Evolutionary conservation across 2,888 invertebrate genomes (phyloP).

Genomic region (Mantis religiosa): DNA sequence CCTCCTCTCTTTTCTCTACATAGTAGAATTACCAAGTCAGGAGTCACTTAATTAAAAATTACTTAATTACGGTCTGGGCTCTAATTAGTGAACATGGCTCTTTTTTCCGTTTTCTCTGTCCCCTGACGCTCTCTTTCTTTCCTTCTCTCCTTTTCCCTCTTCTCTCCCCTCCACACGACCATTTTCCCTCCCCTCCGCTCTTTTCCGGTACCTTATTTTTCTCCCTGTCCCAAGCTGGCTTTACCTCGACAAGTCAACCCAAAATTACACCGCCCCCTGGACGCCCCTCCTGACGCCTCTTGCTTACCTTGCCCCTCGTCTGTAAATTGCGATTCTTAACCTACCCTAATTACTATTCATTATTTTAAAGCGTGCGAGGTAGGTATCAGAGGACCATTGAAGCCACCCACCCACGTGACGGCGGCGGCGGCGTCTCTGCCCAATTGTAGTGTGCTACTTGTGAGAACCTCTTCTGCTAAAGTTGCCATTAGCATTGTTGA

Average conservation of each 20-base stretch:
- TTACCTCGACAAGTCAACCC: neutral
- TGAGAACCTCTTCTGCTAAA: neutral
- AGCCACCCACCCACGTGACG: neutral
- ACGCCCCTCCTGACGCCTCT: neutral
- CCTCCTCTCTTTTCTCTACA: constrained; percentile 14
- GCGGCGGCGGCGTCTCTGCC: neutral
- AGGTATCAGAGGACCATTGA: neutral
- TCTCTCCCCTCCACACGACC: neutral
- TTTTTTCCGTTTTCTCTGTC: constrained; percentile 26
- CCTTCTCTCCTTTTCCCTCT: constrained; percentile 7
- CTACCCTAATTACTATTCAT: constrained; percentile 25
- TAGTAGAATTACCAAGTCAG: constrained; percentile 26
- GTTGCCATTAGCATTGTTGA: neutral
- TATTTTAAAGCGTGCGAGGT: constrained; percentile 18
- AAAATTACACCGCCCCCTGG: neutral
- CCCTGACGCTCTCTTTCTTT: constrained; percentile 17
- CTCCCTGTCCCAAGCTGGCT: neutral
- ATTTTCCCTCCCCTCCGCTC: constrained; percentile 23
- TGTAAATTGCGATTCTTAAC: constrained; percentile 24
- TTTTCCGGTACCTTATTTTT: constrained; percentile 34
- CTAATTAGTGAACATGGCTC: constrained; percentile 50
- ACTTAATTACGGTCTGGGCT: constrained; percentile 63
- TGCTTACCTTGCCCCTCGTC: neutral
- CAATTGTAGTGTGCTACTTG: neutral
- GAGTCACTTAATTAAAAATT: constrained; percentile 60